Evolutionary conservation across 2,888 invertebrate genomes (phyloP).

Genomic region (Callosobruchus maculatus): DNA sequence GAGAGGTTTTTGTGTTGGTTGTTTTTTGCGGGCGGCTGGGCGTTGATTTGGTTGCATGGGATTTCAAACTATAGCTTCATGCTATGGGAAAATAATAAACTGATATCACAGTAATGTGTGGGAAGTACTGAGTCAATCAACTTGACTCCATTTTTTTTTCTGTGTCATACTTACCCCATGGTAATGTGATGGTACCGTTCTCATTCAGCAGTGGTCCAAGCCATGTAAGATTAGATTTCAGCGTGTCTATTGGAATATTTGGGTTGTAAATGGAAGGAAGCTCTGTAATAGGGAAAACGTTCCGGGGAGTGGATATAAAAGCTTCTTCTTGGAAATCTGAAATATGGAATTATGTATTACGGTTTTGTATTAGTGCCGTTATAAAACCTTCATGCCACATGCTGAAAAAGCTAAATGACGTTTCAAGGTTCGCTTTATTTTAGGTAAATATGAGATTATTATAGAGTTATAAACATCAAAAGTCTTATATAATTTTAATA

Average conservation of each 20-base stretch:
- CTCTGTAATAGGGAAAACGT: background rate
- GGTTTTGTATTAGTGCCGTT: background rate
- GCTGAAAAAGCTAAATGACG: background rate
- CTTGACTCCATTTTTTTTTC: too few relatives aligned
- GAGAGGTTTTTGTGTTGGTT: too few relatives aligned
- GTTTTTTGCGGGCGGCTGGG: too few relatives aligned
- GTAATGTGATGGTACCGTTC: slow-evolving; percentile 26
- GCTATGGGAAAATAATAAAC: too few relatives aligned
- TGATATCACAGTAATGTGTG: too few relatives aligned
- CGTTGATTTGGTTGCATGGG: too few relatives aligned
- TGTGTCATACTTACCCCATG: slow-evolving; percentile 29
- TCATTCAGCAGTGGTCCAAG: slow-evolving; percentile 23
- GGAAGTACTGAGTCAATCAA: background rate
- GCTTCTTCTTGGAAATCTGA: background rate
- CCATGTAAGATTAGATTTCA: slow-evolving; percentile 25
- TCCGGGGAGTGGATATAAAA: background rate
- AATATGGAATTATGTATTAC: background rate
- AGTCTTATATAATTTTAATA: too few relatives aligned
- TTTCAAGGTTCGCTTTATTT: too few relatives aligned
- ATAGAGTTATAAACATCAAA: too few relatives aligned
- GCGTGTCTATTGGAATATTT: background rate
- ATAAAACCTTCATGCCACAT: background rate
- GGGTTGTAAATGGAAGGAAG: background rate
- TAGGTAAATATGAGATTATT: too few relatives aligned
- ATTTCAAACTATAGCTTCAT: too few relatives aligned